Evolutionary conservation across 2,888 invertebrate species (phyloP), one percentile per base, ranked within the genome.

Genomic region (Clitarchus hookeri): DNA sequence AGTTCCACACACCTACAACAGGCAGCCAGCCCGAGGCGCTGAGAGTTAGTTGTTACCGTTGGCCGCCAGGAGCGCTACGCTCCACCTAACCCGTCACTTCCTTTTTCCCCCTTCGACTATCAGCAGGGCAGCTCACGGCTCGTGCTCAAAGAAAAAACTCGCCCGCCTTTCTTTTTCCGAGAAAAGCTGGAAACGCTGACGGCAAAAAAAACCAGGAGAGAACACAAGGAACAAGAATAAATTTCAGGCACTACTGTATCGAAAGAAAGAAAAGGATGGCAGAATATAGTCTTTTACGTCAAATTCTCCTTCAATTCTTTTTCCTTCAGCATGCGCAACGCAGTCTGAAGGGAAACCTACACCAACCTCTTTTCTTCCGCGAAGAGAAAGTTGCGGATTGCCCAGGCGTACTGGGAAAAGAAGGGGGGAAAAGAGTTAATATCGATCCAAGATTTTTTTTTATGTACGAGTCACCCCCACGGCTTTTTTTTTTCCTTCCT

Each of bases 381-480:
- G 44, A 54, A 65, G 84, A 48, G 36, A 65, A 27, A 84, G 77
- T 36, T n/a, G 84, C 27, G 36, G 53, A 65, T 27, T 65, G 27
- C 84, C 54, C 44, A 36, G 36, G 36, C 77, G 65, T 84, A 65
- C 83, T 36, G 44, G 36, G 85, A 79, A n/a, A n/a, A n/a, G n/a
- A n/a, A n/a, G n/a, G 78, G 79, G 92, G 92, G 92, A 93, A 94
- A 94, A 94, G 94, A 94, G 94, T 94, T 94, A 94, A 94, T 94
- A 94, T 94, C 94, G 94, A 94, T 94, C 94, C 93, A 93, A 93
- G 93, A 93, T 91, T 92, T 93, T 93, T 93, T 93, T 93, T 93
- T 65, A 65, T n/a, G 65, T 65, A 8, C 65, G 82, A 93, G 93
- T 93, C 93, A 93, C 93, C 93, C 93, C 92, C 93, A 93, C 92